phyloP scores from a whole-genome alignment of 2,797 vertebrate species.

The Coranthus polyacanthus region DNA sequence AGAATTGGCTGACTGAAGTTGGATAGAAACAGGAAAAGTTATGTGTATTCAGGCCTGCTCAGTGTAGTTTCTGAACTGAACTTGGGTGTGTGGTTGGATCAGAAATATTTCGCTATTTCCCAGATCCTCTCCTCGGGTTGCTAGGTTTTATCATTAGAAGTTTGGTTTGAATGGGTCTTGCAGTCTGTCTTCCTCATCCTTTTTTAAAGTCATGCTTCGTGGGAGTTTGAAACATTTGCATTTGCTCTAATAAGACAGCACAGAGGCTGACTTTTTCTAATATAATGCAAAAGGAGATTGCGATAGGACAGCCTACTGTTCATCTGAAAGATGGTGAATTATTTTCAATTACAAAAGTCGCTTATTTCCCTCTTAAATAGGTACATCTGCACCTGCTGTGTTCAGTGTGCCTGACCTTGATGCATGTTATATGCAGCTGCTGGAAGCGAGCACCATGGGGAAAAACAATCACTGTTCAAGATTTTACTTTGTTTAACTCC shows the following conservation, averaged over 20 bases:
- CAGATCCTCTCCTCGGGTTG: slow-evolving; percentile 25
- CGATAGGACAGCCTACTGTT: background rate
- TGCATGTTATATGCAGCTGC: slow-evolving; percentile 16
- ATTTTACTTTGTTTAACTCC: slow-evolving; percentile 17
- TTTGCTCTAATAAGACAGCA: slow-evolving; percentile 50
- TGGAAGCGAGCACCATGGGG: background rate
- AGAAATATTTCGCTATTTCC: slow-evolving; percentile 45
- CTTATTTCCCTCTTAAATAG: slow-evolving; percentile 28
- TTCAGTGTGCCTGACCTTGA: slow-evolving; percentile 6
- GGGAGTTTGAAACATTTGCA: slow-evolving; percentile 48
- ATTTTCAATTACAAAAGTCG: slow-evolving; percentile 16
- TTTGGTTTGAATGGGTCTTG: slow-evolving; percentile 45
- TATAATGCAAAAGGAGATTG: slow-evolving; percentile 15
- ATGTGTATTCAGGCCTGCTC: slow-evolving; percentile 42
- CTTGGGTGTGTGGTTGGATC: slow-evolving; percentile 27
- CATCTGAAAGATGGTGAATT: slow-evolving; percentile 5
- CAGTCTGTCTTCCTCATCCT: slow-evolving; percentile 36
- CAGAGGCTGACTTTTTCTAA: slow-evolving; percentile 26
- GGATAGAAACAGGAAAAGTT: slow-evolving; percentile 39
- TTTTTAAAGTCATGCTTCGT: slow-evolving; percentile 59
- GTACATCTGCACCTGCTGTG: slow-evolving; percentile 7
- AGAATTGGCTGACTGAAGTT: slow-evolving; percentile 55
- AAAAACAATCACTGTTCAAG: slow-evolving; percentile 18
- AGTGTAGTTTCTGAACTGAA: slow-evolving; percentile 27
- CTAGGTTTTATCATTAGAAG: slow-evolving; percentile 56